These are phyloP conservation scores for Drosophila heteroneura DNA, from an alignment of 2,888 invertebrate species.

Conservation along the genomic window DNA sequence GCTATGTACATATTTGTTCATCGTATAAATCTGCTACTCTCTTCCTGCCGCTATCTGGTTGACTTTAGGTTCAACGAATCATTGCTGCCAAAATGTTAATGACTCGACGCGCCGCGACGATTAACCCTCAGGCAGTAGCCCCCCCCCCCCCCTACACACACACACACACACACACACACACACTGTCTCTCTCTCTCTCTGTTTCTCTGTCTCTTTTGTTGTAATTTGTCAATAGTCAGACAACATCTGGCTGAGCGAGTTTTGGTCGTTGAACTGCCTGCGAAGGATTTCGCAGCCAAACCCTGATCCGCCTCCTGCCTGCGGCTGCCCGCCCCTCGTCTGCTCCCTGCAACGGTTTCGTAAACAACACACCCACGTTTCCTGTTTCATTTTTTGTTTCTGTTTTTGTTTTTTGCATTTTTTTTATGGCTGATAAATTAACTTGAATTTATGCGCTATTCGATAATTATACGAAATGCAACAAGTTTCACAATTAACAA, in stretches of 20 bases:
- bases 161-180: background rate
- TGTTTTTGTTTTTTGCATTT: conserved; percentile 2
- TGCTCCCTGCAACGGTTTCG: conserved; percentile 4
- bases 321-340: conserved; percentile 25
- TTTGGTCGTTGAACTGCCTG: conserved; percentile 55
- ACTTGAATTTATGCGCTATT: conserved; percentile 57
- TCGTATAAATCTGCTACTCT: conserved; percentile 11
- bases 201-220: conserved; percentile 9
- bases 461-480: conserved; percentile 55
- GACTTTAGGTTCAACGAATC: conserved; percentile 53
- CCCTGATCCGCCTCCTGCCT: conserved; percentile 3
- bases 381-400: conserved; percentile 35
- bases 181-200: no score
- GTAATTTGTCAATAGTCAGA: conserved; percentile 34
- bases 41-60: conserved; percentile 32
- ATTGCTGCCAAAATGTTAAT: conserved; percentile 61
- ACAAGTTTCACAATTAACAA: conserved; percentile 57
- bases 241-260: conserved; percentile 56
- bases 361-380: conserved; percentile 50
- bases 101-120: conserved; percentile 40
- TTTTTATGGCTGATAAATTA: conserved; percentile 31
- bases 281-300: conserved; percentile 39
- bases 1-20: background rate
- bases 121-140: conserved; percentile 43
- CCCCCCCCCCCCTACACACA: background rate